Evolutionary conservation across 2,888 invertebrate genomes (phyloP), one percentile per base, ranked within the genome.

Genomic region (Latrodectus elegans): DNA sequence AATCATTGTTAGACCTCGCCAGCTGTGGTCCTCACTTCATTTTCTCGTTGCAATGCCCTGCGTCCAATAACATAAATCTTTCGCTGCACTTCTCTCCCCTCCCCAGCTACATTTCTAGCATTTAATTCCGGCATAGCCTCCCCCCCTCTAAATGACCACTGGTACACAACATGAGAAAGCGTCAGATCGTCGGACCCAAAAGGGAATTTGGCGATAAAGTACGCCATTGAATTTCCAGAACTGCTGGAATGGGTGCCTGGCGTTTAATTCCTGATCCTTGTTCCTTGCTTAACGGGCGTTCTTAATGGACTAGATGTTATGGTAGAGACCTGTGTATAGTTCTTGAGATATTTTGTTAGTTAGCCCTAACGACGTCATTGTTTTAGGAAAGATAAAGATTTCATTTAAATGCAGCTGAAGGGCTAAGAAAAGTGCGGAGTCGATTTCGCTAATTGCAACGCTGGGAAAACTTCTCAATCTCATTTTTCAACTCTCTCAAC

Each of bases 1-100:
- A 84, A 84, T 84, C 84, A 84, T 84, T 78, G 84, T 84, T 84
- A 78, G 84, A 84, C 64, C 65, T 84, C 78, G 72, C 84, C 84
- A 84, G 84, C 77, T 84, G 84, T 49, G 84, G 76, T 84, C 78
- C 78, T 77, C 84, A 84, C 84, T 84, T 78, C 84, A 84, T 84
- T 84, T 84, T 73, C 83, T 71, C 74, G 67, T n/a, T 65, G 72
- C 65, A 80, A n/a, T 80, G 67, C 76, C 72, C 77, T n/a, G 82
- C 78, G 22, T 72, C 77, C 77, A 84, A 84, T 76, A 76, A 83
- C 76, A 84, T 84, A 84, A 84, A 84, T 84, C 84, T 84, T 73
- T 67, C 67, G 73, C 4, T 38, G 38, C 38, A 38, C 38, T 26
- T 26, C 17, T 51, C 73, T n/a, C 14, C 55, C 83, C 53, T 22